Conservation (phyloP, 2,113 vertebrate genomes). For the Pycnonotus jocosus region DNA sequence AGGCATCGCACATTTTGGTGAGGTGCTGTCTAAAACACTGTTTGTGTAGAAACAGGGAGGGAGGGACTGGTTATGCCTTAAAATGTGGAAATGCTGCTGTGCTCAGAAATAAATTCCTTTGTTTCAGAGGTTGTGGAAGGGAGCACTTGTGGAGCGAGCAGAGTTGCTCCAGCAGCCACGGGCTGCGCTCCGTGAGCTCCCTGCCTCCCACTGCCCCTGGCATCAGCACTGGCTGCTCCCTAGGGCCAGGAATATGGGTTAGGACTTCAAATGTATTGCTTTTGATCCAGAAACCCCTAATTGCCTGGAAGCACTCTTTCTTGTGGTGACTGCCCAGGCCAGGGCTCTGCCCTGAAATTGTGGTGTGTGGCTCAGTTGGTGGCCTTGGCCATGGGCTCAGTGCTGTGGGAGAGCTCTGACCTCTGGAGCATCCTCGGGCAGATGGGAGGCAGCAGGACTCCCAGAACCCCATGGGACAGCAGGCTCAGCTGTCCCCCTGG, state of each 20-base stretch:
- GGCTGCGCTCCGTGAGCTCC: neutral
- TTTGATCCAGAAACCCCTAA: neutral
- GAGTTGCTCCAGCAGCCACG: neutral
- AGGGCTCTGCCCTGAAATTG: neutral
- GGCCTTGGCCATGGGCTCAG: neutral
- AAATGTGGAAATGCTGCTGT: neutral
- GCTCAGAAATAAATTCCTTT: neutral
- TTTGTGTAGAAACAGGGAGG: neutral
- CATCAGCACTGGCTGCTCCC: neutral
- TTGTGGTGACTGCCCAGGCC: neutral
- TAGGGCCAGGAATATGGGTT: neutral
- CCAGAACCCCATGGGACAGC: neutral
- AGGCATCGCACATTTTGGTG: fast-evolving
- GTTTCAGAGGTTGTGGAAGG: neutral
- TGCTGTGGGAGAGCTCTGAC: neutral
- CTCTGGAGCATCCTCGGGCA: fast-evolving
- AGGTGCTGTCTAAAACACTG: neutral
- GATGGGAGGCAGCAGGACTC: neutral
- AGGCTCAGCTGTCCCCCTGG: neutral
- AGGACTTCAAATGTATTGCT: neutral
- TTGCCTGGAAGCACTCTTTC: neutral
- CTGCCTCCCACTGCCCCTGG: neutral
- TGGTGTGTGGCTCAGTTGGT: neutral
- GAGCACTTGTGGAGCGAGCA: neutral
- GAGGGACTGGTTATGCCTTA: neutral